phyloP scores from a whole-genome alignment of 2,797 vertebrate species.

The Cheirogaleus major region DNA sequence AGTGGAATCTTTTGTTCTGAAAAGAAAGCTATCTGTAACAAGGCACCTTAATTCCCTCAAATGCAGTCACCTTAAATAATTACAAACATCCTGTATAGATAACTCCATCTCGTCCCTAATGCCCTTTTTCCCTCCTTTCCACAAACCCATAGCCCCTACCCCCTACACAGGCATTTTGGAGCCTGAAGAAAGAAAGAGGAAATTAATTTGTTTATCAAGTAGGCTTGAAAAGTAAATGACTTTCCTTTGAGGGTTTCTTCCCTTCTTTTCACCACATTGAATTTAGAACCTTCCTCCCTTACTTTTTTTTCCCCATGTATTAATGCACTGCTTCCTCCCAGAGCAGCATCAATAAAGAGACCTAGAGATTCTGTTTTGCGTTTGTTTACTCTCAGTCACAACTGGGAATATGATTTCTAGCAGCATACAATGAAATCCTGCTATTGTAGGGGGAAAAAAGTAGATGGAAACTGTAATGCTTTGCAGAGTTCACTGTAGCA shows the following conservation, averaged over 20 bases:
- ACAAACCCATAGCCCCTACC: not conserved
- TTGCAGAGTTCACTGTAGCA: not conserved
- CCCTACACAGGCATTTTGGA: not conserved
- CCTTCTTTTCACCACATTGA: not conserved
- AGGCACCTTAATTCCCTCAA: not conserved
- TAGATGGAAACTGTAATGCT: not conserved
- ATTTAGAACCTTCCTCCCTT: not conserved
- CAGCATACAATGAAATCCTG: not conserved
- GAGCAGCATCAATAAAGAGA: slow-evolving; percentile 39
- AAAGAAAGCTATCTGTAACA: slow-evolving; percentile 31
- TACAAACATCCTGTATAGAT: not conserved
- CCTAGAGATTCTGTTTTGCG: slow-evolving; percentile 1
- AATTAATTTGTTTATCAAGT: slow-evolving; percentile 43
- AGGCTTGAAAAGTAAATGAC: not conserved
- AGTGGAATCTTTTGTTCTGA: slow-evolving; percentile 21
- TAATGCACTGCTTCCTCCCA: not conserved
- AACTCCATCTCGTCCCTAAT: not conserved
- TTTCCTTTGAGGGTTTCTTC: not conserved
- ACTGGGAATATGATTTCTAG: slow-evolving; percentile 30
- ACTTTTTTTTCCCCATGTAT: not conserved
- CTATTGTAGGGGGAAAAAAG: not conserved
- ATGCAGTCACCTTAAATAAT: slow-evolving; percentile 32
- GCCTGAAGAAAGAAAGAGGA: not conserved
- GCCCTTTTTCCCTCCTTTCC: not conserved
- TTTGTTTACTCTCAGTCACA: slow-evolving; percentile 41